phyloP scores from a whole-genome alignment of 2,113 vertebrate genomes.

The Turdus rufiventris region DNA sequence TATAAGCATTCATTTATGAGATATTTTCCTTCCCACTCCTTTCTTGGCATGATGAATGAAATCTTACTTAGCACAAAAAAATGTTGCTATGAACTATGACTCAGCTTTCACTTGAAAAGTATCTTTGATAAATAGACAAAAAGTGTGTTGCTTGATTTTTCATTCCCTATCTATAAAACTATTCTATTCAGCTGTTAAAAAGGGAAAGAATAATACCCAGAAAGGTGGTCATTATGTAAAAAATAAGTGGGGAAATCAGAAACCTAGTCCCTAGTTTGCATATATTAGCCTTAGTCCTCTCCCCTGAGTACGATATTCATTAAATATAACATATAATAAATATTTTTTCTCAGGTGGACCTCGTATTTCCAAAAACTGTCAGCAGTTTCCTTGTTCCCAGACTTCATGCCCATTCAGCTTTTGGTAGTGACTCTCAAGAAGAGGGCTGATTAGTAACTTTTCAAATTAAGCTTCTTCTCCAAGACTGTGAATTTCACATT shows the following conservation, averaged over 20 bases:
- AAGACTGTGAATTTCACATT: background rate
- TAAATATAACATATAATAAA: background rate
- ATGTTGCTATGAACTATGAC: background rate
- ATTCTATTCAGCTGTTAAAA: background rate
- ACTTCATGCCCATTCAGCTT: background rate
- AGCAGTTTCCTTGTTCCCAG: background rate
- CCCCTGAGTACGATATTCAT: background rate
- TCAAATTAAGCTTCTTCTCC: constrained; percentile 4
- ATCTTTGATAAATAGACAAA: background rate
- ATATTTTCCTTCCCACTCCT: background rate
- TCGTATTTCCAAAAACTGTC: background rate
- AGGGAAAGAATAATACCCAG: background rate
- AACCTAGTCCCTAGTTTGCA: background rate
- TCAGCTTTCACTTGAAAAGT: background rate
- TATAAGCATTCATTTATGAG: background rate
- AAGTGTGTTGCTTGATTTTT: background rate
- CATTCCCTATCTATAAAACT: background rate
- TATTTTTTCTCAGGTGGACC: background rate
- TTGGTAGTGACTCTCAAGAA: background rate
- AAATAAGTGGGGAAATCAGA: background rate
- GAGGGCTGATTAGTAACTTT: background rate
- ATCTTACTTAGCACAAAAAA: background rate
- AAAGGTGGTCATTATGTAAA: background rate
- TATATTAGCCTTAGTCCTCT: background rate
- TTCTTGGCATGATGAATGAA: background rate